Percentiles rank a stretch among this genome's conserved stretches.
These are phyloP conservation scores for Pteronura brasiliensis DNA, from an alignment of 2,113 vertebrate genomes.

Conservation along the genomic window DNA sequence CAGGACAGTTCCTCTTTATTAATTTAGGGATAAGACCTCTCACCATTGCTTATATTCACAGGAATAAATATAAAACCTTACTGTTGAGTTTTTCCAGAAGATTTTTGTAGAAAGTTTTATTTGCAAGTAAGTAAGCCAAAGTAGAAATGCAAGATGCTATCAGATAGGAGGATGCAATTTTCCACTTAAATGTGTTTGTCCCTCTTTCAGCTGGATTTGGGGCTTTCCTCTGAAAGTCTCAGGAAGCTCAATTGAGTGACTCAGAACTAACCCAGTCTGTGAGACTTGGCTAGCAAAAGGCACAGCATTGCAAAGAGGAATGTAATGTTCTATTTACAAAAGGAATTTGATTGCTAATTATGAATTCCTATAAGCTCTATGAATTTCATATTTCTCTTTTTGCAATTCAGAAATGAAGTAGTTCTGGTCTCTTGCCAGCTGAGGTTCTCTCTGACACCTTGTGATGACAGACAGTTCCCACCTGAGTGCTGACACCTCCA, in stretches of 20 bases:
- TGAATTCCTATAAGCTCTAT: slow-evolving; percentile 45
- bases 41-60: neutral
- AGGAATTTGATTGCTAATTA: slow-evolving; percentile 53
- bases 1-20: neutral
- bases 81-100: neutral
- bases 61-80: slow-evolving; percentile 33
- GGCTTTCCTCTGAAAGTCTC: slow-evolving; percentile 23
- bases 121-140: slow-evolving; percentile 48
- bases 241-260: slow-evolving; percentile 44
- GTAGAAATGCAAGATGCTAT: slow-evolving; percentile 32
- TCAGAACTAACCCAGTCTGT: neutral
- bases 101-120: slow-evolving; percentile 49
- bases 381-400: slow-evolving; percentile 11
- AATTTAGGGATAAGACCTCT: neutral
- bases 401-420: slow-evolving; percentile 62
- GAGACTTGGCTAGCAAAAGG: slow-evolving; percentile 51
- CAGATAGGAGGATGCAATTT: neutral
- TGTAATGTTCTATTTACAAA: slow-evolving; percentile 54
- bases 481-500: neutral
- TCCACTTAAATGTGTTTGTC: neutral
- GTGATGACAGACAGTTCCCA: neutral
- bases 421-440: slow-evolving; percentile 38
- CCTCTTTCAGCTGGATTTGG: slow-evolving; percentile 10
- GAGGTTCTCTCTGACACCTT: slow-evolving; percentile 48
- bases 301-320: slow-evolving; percentile 20